These are phyloP conservation scores for Rhincodon typus DNA, from an alignment of 2,797 vertebrate genomes.

Conservation along the genomic window DNA sequence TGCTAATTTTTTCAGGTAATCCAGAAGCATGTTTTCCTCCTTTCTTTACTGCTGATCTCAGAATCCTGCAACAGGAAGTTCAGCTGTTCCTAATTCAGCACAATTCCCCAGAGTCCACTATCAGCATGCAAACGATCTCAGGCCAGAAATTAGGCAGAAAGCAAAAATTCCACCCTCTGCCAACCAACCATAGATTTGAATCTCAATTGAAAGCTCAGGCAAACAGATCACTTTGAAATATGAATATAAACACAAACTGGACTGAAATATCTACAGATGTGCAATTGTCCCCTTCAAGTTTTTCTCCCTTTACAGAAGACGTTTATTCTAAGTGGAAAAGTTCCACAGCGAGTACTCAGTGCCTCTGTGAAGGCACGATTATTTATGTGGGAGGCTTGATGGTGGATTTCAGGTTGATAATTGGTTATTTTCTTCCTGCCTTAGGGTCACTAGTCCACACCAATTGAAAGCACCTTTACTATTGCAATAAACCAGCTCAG, in stretches of 20 bases:
- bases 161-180: neutral
- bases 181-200: neutral
- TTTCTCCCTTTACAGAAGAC: neutral
- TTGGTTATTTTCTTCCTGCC: neutral
- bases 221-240: neutral
- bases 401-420: neutral
- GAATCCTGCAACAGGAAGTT: neutral
- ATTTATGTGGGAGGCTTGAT: neutral
- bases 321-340: neutral
- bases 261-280: neutral
- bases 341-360: neutral
- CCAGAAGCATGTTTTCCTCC: neutral
- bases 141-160: neutral
- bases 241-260: neutral
- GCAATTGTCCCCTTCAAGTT: neutral
- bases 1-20: neutral
- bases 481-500: neutral
- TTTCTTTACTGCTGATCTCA: neutral
- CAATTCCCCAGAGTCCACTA: neutral
- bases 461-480: neutral
- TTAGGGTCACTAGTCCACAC: neutral
- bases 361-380: neutral
- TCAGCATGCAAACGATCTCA: neutral
- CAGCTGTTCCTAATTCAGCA: neutral
- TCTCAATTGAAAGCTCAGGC: neutral